Conservation (phyloP, 2,797 vertebrate species). For the Philypnodon macrostomus region DNA sequence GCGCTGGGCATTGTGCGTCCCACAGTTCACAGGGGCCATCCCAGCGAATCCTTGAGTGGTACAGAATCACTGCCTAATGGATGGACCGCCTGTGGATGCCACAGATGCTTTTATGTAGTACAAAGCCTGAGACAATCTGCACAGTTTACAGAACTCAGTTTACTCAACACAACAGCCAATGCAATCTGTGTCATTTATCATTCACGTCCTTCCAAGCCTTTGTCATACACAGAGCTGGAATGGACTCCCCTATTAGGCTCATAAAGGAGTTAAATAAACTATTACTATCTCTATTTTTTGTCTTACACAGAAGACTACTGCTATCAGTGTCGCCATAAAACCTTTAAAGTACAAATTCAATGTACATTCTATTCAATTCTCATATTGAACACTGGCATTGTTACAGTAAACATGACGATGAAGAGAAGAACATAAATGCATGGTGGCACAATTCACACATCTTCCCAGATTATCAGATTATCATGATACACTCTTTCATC, state of each 20-base stretch:
- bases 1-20: constrained; percentile 21
- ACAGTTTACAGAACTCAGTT: constrained; percentile 27
- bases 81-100: constrained; percentile 38
- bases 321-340: too few species aligned
- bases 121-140: constrained; percentile 34
- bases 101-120: constrained; percentile 44
- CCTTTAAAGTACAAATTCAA: too few species aligned
- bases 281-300: neutral
- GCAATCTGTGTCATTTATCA: constrained; percentile 17
- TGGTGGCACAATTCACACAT: too few species aligned
- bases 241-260: neutral
- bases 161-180: constrained; percentile 10
- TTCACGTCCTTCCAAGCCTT: neutral
- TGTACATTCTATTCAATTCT: too few species aligned
- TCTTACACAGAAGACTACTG: too few species aligned
- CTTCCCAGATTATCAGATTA: too few species aligned
- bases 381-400: too few species aligned
- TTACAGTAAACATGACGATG: too few species aligned
- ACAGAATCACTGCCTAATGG: constrained; percentile 35
- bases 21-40: constrained; percentile 29
- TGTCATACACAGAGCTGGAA: constrained; percentile 1
- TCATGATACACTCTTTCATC: too few species aligned
- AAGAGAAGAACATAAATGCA: too few species aligned
- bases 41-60: constrained; percentile 26
- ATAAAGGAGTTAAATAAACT: neutral